Percentiles rank a stretch among this genome's conserved stretches.
These are phyloP conservation scores for Sinodicranocentrus sp. DNA, from an alignment of 2,888 invertebrate genomes.

Conservation along the genomic window DNA sequence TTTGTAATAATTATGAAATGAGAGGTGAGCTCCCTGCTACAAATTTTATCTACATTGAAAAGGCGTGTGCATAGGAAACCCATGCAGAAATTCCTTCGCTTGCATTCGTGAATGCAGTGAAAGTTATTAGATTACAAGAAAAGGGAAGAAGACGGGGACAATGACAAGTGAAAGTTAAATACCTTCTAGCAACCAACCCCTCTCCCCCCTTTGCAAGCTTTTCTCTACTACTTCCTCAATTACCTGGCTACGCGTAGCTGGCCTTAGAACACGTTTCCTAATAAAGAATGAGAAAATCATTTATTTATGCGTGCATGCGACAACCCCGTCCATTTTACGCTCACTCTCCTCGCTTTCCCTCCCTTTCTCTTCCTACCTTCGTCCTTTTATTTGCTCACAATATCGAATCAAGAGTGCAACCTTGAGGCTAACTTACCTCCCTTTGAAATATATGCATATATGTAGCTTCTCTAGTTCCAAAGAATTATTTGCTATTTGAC, in stretches of 20 bases:
- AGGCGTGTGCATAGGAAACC: too few species aligned
- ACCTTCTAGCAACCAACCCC: slow-evolving; percentile 20
- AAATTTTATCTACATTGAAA: too few species aligned
- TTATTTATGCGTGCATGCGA: slow-evolving; percentile 52
- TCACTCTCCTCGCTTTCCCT: neutral
- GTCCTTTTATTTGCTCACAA: neutral
- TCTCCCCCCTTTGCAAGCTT: neutral
- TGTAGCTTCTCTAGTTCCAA: slow-evolving; percentile 6
- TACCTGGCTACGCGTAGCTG: slow-evolving; percentile 12
- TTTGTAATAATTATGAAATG: too few species aligned
- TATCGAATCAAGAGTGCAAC: neutral
- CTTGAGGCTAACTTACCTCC: neutral
- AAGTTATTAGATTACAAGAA: neutral
- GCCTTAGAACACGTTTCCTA: slow-evolving; percentile 28
- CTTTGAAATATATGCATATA: too few species aligned
- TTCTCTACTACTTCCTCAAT: slow-evolving; percentile 25
- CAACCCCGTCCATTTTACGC: neutral
- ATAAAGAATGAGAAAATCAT: slow-evolving; percentile 46
- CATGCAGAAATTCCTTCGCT: too few species aligned
- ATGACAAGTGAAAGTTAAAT: slow-evolving; percentile 31
- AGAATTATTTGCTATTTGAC: slow-evolving; percentile 39
- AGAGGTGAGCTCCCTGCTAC: too few species aligned
- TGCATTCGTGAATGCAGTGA: neutral
- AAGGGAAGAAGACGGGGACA: slow-evolving; percentile 7
- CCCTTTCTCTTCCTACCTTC: neutral